Evolutionary conservation across 2,888 invertebrate species (phyloP).

Genomic region (Seira sanloemensis): DNA sequence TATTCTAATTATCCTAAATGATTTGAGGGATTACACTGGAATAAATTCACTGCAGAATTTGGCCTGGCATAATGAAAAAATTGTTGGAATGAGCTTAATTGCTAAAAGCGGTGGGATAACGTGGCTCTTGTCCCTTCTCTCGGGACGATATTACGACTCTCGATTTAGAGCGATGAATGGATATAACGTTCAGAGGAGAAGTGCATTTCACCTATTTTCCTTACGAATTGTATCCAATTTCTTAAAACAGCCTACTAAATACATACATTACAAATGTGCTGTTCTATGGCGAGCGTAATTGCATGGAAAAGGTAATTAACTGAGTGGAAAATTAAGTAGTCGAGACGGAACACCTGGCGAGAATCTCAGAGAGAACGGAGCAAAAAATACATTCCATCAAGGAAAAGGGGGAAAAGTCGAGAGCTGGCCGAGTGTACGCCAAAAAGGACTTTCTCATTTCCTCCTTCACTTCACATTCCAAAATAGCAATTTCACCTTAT

Average conservation of each 20-base stretch:
- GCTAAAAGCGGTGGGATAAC: neutral
- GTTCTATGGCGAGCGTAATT: too few relatives aligned
- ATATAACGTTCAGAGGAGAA: neutral
- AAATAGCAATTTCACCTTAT: slow-evolving; percentile 6
- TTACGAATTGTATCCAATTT: neutral
- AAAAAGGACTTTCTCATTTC: slow-evolving; percentile 16
- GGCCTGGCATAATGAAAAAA: too few relatives aligned
- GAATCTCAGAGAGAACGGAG: slow-evolving; percentile 61
- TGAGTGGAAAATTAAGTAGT: slow-evolving; percentile 65
- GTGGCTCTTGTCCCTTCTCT: neutral
- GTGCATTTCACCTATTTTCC: neutral
- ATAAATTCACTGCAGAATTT: too few relatives aligned
- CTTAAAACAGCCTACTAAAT: too few relatives aligned
- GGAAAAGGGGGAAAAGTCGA: slow-evolving; percentile 40
- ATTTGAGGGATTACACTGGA: neutral
- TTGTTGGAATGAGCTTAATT: neutral
- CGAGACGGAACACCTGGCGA: slow-evolving; percentile 56
- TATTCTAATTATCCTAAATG: neutral
- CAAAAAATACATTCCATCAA: slow-evolving; percentile 7
- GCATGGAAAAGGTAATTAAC: slow-evolving; percentile 60
- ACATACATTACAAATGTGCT: too few relatives aligned
- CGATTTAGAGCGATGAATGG: neutral
- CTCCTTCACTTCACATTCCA: neutral
- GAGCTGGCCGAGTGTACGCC: neutral
- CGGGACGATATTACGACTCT: neutral